Base-by-base conservation (phyloP, 2,888 invertebrate species). In the Torymus aiolomorphi region DNA sequence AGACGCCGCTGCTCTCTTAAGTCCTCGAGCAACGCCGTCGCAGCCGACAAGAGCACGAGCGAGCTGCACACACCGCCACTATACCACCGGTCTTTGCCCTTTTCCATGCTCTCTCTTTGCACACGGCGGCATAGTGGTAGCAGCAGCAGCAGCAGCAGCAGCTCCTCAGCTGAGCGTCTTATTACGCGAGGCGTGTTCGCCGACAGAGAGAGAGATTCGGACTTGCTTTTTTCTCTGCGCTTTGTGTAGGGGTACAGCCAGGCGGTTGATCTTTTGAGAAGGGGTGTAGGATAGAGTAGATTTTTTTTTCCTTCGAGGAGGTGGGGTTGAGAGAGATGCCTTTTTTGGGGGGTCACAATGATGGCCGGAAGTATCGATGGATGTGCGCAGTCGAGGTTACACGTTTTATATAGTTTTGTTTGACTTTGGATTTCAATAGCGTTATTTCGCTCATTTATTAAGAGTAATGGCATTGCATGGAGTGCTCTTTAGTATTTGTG, bases 1-100 rank as follows among this genome's bases (percentile, higher is more conserved):
- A 69, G 65, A 65, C 54, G 65, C n/a, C 16, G 69, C 69, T 80
- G 73, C 76, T 73, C 76, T 80, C 69, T 80, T 76, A 66, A 63
- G 76, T 72, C 62, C 75, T 76, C 69, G 65, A 79, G 57, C 49
- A 12, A 62, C 63, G 66, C 67, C 42, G 72, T n/a, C 66, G 59
- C 13, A 57, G 66, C 31, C 31, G 31, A 31, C 31, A 31, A 31
- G 31, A 31, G 31, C 31, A 31, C 31, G 14, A 2, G 12, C 24
- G 51, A 49, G 31, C 8, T 5, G 31, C 24, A 12, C 18, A 59
- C 20, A 24, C 2, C 31, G 65, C 57, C 31, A 31, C 31, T 31
- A 31, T 31, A 65, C 14, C 49, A 59, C 59, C 78, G 66, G 78
- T 61, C 78, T 72, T 72, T 78, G 78, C 72, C 72, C 80, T 80